phyloP scores from a whole-genome alignment of 2,888 invertebrate genomes.

The Camponotus fellah region DNA sequence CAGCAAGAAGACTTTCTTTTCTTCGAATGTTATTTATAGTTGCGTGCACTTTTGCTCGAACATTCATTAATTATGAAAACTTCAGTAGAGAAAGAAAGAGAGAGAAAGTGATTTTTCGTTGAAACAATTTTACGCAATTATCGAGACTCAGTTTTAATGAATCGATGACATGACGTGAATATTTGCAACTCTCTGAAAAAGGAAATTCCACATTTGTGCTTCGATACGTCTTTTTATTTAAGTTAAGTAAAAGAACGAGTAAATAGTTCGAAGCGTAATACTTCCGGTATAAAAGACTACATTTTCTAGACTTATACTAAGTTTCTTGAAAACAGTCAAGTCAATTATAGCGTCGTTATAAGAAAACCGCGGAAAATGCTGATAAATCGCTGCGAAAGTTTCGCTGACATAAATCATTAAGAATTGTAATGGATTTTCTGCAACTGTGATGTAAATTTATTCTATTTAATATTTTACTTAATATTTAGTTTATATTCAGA shows the following conservation, averaged over 20 bases:
- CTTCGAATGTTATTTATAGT: constrained; percentile 16
- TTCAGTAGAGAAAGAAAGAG: background rate
- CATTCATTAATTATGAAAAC: constrained; percentile 23
- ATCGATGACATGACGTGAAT: constrained; percentile 61
- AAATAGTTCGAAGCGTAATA: constrained; percentile 57
- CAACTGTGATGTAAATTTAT: background rate
- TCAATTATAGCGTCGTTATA: background rate
- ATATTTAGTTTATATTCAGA: background rate
- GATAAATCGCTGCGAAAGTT: background rate
- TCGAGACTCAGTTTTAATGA: background rate
- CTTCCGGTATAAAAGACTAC: constrained; percentile 63
- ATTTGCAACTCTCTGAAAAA: constrained; percentile 64
- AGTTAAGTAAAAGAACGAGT: constrained; percentile 56
- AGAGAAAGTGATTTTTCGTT: background rate
- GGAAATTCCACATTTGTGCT: constrained; percentile 58
- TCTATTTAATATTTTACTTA: no score
- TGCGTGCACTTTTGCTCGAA: background rate
- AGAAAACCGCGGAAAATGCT: background rate
- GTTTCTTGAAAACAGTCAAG: constrained; percentile 5
- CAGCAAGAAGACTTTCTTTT: constrained; percentile 4
- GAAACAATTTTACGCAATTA: constrained; percentile 29
- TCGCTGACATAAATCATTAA: background rate
- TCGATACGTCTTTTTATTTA: constrained; percentile 58
- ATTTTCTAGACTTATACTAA: constrained; percentile 30
- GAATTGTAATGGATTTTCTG: background rate